Percentiles rank a stretch among this genome's conserved stretches.
Conservation (phyloP, 2,888 invertebrate species). For the Ormyrus labotus region DNA sequence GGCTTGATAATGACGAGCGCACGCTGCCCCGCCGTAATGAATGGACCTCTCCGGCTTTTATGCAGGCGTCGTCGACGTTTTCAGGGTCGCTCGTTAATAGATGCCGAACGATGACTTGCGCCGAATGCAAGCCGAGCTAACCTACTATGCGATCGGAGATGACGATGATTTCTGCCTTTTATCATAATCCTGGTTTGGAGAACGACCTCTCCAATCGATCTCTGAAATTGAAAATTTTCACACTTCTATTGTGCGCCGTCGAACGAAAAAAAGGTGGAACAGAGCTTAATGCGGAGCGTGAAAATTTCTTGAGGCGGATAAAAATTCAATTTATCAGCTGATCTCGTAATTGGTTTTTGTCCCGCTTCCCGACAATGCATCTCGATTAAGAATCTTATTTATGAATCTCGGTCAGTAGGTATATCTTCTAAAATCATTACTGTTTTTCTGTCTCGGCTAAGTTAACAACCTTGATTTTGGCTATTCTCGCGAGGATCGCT, state of each 20-base stretch:
- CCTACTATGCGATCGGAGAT: conserved; percentile 15
- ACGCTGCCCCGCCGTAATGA: conserved; percentile 35
- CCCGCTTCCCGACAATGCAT: background rate
- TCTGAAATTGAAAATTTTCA: conserved; percentile 29
- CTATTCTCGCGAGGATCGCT: background rate
- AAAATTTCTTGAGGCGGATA: background rate
- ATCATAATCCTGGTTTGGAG: conserved; percentile 15
- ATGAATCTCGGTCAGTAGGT: background rate
- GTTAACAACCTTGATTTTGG: too few species aligned
- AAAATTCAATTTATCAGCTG: conserved; percentile 27
- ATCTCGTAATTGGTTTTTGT: conserved; percentile 11
- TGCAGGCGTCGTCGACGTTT: conserved; percentile 9
- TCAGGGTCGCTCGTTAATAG: conserved; percentile 35
- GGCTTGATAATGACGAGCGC: conserved; percentile 32
- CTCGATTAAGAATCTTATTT: background rate
- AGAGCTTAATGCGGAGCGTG: background rate
- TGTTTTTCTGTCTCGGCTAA: too few species aligned
- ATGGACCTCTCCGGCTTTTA: conserved; percentile 17
- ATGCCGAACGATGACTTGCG: conserved; percentile 44
- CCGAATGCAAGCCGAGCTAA: conserved; percentile 22
- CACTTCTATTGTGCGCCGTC: background rate
- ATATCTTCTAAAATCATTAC: too few species aligned
- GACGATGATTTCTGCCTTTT: conserved; percentile 25
- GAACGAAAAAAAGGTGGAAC: background rate
- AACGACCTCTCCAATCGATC: background rate